A percentile compares a stretch with the other conserved stretches of the same genome.
Conservation (phyloP, 64 coral and sea anemone genomes). For the Actinia equina region DNA sequence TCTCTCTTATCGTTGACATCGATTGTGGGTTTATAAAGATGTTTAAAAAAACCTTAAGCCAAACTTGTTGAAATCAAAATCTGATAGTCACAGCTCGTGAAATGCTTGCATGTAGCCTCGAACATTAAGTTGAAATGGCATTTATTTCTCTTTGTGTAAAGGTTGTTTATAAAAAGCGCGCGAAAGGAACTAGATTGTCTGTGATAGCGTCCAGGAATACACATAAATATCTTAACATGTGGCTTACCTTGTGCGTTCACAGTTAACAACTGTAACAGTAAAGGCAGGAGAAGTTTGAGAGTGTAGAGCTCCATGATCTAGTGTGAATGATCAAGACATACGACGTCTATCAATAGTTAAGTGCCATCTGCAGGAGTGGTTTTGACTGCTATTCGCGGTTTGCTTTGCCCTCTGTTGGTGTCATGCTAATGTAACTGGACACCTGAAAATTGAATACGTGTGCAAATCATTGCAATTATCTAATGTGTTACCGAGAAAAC, state of each 20-base stretch:
- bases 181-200: not conserved
- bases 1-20: not conserved
- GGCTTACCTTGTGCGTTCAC: not conserved
- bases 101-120: not conserved
- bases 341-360: conserved; percentile 12
- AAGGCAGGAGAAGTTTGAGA: not conserved
- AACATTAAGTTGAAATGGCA: not conserved
- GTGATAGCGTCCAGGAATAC: not conserved
- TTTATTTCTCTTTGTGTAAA: not conserved
- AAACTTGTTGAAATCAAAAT: conserved; percentile 1
- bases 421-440: conserved; percentile 16
- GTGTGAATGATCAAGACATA: not conserved
- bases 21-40: not conserved
- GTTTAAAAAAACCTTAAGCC: not conserved
- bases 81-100: not conserved
- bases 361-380: conserved; percentile 18
- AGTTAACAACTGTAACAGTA: not conserved
- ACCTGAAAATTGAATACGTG: not conserved
- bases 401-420: not conserved
- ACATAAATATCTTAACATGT: not conserved
- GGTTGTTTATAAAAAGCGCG: not conserved
- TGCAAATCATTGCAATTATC: not conserved
- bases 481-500: not conserved
- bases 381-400: not conserved
- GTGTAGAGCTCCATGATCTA: conserved; percentile 8